A percentile compares a stretch with the other conserved stretches of the same genome.
phyloP scores from a whole-genome alignment of 2,113 vertebrate genomes.

The Nematolebias whitei region DNA sequence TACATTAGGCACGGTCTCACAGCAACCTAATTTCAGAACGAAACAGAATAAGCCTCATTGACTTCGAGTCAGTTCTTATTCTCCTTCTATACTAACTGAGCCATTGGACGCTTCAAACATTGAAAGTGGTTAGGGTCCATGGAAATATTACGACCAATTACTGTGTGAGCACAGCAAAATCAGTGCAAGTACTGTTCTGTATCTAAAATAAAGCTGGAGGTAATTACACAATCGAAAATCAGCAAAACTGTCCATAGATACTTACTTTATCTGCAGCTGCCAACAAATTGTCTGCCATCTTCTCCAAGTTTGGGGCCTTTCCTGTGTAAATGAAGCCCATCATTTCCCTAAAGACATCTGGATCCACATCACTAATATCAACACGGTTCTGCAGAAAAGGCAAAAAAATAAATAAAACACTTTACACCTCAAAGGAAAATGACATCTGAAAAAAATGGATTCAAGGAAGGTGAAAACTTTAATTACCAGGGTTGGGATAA shows the following conservation, averaged over 20 bases:
- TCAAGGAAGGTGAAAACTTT: not conserved
- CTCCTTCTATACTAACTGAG: slow-evolving; percentile 1
- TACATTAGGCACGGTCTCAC: not conserved
- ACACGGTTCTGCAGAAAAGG: slow-evolving; percentile 88
- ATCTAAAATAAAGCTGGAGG: not conserved
- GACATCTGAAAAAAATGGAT: not conserved
- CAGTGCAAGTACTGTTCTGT: not conserved
- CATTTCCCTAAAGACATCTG: slow-evolving; percentile 99
- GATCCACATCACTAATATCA: slow-evolving; percentile 98
- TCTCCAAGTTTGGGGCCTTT: slow-evolving; percentile 97
- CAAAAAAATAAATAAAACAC: not conserved
- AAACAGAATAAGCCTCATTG: not conserved
- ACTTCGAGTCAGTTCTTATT: not conserved
- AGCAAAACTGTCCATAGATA: not conserved
- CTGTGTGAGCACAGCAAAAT: not conserved
- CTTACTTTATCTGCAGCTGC: slow-evolving; percentile 98
- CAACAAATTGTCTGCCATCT: slow-evolving; percentile 97
- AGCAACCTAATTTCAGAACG: slow-evolving; percentile 22
- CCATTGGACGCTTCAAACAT: not conserved
- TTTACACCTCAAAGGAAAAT: not conserved
- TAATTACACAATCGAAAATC: not conserved
- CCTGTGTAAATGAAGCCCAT: slow-evolving; percentile 99
- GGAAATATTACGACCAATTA: not conserved
- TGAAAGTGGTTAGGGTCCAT: not conserved
- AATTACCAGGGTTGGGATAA: not conserved